Evolutionary conservation across 1,140 invertebrate species (phyloP), one percentile per base, ranked within the genome.

Genomic region (Acromyrmex echinatior): DNA sequence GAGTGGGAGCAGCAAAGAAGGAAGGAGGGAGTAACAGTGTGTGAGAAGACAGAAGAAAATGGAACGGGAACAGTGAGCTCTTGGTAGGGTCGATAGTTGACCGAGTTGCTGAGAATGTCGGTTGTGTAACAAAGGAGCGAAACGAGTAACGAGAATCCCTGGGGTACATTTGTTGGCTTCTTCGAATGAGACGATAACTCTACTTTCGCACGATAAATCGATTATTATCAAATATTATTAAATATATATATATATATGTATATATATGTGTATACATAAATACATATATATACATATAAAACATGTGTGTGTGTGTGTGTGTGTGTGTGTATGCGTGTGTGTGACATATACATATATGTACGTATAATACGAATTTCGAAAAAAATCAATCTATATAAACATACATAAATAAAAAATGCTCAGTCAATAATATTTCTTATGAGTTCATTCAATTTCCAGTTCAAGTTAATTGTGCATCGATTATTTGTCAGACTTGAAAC

Each of bases 121-220:
- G 79, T 90, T 92, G 89, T 92, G 87, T 92, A 92, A 92, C 87
- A 92, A 92, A 92, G 71, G 80, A 90, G 71, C 60, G 87, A 86
- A 66, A 70, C 78, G 74, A 91, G 71, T 91, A 88, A 78, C 81
- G 74, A 91, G 82, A 90, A 86, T 90, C 56, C 79, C 84, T 78
- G 66, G 84, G 68, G 85, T 91, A 77, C 73, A 86, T 81, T 89
- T 81, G 79, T 80, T 51, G 77, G 82, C 81, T 91, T 88, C 86
- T 76, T 74, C 56, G 58, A 85, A 80, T 25, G 39, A 62, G 21
- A n/a, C 25, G 56, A 60, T 60, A 82, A 60, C 25, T 62, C 7
- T 39, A 35, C n/a, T 14, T 53, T 49, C 25, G n/a, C 25, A 45
- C 5, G 53, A 49, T 49, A 74, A 49, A 49, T 82, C 7, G 35